Percentiles rank a stretch among this genome's conserved stretches.
Conservation (phyloP, 2,888 invertebrate genomes). For the Antitype chi region DNA sequence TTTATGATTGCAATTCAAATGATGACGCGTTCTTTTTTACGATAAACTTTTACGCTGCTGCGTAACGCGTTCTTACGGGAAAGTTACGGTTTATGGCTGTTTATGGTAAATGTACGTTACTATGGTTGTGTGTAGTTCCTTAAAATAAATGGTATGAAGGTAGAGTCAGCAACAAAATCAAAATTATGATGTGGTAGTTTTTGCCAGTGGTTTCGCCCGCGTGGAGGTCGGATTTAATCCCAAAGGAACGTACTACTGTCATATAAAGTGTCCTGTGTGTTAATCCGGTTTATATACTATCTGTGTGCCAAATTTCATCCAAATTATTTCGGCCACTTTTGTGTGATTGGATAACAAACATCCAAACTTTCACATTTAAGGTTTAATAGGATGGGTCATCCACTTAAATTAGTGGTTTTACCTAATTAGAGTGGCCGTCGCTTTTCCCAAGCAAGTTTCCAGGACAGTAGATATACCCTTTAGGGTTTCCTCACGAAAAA, state of each 20-base stretch:
- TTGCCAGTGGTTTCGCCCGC: not conserved
- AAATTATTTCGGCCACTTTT: too few species aligned
- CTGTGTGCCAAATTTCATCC: too few species aligned
- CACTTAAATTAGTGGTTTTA: not conserved
- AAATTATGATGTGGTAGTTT: too few species aligned
- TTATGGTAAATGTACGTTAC: constrained; percentile 30
- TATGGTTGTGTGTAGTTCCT: not conserved
- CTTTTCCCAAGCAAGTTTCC: not conserved
- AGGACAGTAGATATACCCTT: too few species aligned
- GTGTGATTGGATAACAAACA: too few species aligned
- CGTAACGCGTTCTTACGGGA: constrained; percentile 61
- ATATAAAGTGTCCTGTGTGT: too few species aligned
- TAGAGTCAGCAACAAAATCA: not conserved
- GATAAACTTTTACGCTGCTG: constrained; percentile 62
- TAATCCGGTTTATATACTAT: too few species aligned
- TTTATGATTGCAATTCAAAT: constrained; percentile 74
- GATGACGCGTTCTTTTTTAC: constrained; percentile 68
- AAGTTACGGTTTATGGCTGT: constrained; percentile 52
- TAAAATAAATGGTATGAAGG: not conserved
- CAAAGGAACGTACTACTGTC: too few species aligned
- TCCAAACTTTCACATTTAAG: too few species aligned
- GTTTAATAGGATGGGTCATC: too few species aligned
- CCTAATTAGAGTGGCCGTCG: not conserved
- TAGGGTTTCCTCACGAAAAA: not conserved
- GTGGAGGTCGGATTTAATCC: too few species aligned